phyloP scores from a whole-genome alignment of 2,113 vertebrate genomes.

The Rhinogobius similis region DNA sequence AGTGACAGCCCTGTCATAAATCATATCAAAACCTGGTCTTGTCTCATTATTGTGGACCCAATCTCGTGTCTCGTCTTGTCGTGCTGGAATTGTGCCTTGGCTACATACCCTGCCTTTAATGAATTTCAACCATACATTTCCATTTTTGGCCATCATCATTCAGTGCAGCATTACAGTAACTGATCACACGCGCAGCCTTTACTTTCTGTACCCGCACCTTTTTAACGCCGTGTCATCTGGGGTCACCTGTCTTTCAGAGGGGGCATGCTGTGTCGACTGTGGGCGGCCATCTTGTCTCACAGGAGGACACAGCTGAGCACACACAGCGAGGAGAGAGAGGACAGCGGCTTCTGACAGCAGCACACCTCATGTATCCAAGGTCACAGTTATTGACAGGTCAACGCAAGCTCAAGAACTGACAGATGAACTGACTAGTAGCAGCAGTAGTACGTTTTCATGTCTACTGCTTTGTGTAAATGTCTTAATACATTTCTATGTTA shows the following conservation, averaged over 20 bases:
- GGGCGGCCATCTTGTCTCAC: slow-evolving; percentile 79
- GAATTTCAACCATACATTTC: too few species aligned
- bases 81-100: too few species aligned
- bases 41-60: too few species aligned
- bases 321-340: slow-evolving; percentile 57
- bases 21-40: too few species aligned
- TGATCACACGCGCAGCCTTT: neutral
- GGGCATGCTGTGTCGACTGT: slow-evolving; percentile 83
- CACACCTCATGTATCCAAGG: slow-evolving; percentile 31
- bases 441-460: neutral
- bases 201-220: neutral
- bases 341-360: slow-evolving; percentile 59
- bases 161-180: too few species aligned
- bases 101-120: too few species aligned
- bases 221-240: neutral
- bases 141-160: too few species aligned
- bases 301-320: slow-evolving; percentile 55
- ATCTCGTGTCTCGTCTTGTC: too few species aligned
- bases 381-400: slow-evolving; percentile 52
- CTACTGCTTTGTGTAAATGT: neutral
- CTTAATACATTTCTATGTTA: neutral
- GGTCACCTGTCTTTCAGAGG: slow-evolving; percentile 71
- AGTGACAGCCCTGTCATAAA: too few species aligned
- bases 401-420: slow-evolving; percentile 11
- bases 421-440: neutral